phyloP scores from a whole-genome alignment of 2,113 vertebrate genomes.

The Heterotilapia buettikoferi region DNA sequence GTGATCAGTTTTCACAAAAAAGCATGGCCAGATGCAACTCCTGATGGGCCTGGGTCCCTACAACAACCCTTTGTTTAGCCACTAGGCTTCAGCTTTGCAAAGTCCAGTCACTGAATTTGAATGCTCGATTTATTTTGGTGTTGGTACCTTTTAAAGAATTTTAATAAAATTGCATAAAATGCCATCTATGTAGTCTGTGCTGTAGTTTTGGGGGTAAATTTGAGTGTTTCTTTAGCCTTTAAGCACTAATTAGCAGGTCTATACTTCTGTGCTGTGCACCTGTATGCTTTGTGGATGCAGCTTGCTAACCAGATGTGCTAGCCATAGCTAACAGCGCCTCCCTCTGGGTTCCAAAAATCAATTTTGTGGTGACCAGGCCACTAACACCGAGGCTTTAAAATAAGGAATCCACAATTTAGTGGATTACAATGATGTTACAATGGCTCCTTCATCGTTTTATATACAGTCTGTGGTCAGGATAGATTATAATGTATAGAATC shows the following conservation, averaged over 20 bases:
- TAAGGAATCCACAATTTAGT: neutral
- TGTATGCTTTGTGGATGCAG: neutral
- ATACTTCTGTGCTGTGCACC: neutral
- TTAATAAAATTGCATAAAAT: neutral
- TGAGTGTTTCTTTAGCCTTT: neutral
- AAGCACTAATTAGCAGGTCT: neutral
- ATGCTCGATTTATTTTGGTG: neutral
- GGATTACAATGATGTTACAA: neutral
- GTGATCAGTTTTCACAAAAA: neutral
- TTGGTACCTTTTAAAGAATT: neutral
- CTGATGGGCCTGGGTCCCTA: neutral
- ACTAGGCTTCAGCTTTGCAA: neutral
- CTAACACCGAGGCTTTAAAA: neutral
- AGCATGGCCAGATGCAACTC: neutral
- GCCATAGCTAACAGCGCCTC: neutral
- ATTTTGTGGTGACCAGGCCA: neutral
- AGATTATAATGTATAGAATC: neutral
- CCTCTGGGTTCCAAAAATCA: neutral
- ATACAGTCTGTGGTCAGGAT: neutral
- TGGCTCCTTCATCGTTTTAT: neutral
- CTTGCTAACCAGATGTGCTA: neutral
- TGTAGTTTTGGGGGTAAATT: neutral
- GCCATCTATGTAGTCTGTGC: neutral
- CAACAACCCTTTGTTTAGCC: neutral
- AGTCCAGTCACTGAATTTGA: neutral